These are phyloP conservation scores for Rhinogobius similis DNA, from an alignment of 2,113 vertebrate species.

Conservation along the genomic window DNA sequence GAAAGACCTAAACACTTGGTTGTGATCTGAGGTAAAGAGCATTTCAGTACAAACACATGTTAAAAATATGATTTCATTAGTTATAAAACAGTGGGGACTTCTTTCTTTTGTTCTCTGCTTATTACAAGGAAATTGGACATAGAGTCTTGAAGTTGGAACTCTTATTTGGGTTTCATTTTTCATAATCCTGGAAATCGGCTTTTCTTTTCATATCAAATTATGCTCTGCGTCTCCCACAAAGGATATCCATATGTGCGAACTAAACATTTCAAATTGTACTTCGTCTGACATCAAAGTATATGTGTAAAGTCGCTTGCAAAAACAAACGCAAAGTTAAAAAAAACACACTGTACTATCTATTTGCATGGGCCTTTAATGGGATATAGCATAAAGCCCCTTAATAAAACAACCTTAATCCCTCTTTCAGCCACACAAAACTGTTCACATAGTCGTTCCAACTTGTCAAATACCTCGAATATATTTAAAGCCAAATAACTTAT, in stretches of 20 bases:
- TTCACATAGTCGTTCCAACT: neutral
- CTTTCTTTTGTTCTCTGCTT: neutral
- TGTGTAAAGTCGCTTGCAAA: neutral
- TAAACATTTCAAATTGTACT: neutral
- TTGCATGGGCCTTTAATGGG: neutral
- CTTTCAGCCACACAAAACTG: neutral
- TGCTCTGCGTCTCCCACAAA: slow-evolving; percentile 7
- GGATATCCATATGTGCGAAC: neutral
- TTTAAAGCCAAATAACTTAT: slow-evolving; percentile 1
- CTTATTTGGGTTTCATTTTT: slow-evolving; percentile 12
- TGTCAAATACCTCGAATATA: neutral
- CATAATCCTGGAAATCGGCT: slow-evolving; percentile 8
- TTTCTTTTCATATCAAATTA: slow-evolving; percentile 37
- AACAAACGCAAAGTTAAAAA: neutral
- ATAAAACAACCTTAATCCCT: slow-evolving; percentile 14
- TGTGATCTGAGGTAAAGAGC: neutral
- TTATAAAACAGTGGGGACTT: neutral
- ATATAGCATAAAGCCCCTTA: slow-evolving; percentile 4
- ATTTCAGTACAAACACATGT: neutral
- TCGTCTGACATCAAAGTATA: neutral
- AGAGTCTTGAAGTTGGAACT: neutral
- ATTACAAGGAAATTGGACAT: neutral
- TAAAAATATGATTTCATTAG: neutral
- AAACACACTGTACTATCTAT: neutral
- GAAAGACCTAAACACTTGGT: slow-evolving; percentile 57